Percentiles rank a stretch among this genome's conserved stretches.
phyloP scores from a whole-genome alignment of 2,797 vertebrate genomes.

The Macropus fuliginosus region DNA sequence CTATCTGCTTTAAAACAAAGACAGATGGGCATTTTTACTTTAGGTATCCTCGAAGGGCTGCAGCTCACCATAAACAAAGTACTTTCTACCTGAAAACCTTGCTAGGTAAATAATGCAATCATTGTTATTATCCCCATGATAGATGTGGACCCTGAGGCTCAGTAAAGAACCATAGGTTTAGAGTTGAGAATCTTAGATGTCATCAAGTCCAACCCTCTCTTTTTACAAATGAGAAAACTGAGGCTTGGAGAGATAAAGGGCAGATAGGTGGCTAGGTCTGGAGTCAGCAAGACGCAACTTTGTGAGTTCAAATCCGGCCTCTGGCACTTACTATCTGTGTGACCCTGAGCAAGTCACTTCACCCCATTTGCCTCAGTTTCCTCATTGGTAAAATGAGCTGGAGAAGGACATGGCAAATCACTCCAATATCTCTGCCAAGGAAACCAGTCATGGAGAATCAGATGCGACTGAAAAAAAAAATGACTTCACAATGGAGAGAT shows the following conservation, averaged over 20 bases:
- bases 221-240: neutral
- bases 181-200: neutral
- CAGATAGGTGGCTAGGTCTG: neutral
- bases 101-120: neutral
- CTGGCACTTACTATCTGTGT: neutral
- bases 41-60: neutral
- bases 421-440: neutral
- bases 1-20: constrained; percentile 92
- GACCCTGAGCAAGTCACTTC: neutral
- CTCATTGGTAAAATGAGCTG: neutral
- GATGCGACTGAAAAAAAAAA: neutral
- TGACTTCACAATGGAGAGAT: neutral
- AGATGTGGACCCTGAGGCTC: neutral
- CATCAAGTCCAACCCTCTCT: neutral
- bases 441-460: neutral
- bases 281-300: neutral
- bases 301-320: neutral
- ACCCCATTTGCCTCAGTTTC: neutral
- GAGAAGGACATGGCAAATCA: neutral
- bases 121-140: neutral
- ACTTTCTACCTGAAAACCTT: neutral
- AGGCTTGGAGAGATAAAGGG: neutral
- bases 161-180: neutral
- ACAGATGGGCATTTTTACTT: constrained; percentile 79
- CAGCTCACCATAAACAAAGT: neutral